These are phyloP conservation scores for Drosophila bocqueti DNA, from an alignment of 1,140 invertebrate species.

Conservation along the genomic window DNA sequence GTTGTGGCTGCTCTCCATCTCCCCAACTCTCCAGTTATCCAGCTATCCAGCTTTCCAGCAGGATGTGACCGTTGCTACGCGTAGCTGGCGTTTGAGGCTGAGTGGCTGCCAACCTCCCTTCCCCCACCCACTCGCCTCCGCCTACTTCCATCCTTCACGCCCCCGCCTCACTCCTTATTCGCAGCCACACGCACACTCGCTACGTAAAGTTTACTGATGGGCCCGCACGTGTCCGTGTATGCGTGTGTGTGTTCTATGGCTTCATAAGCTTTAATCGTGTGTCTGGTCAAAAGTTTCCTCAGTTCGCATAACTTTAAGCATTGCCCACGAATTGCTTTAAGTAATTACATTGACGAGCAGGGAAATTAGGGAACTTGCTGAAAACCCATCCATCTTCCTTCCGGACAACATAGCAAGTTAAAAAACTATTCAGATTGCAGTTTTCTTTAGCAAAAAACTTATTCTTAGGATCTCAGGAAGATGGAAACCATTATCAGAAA, in stretches of 20 bases:
- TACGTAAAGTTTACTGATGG: slow-evolving; percentile 26
- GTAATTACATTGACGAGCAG: slow-evolving; percentile 24
- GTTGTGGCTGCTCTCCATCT: slow-evolving; percentile 30
- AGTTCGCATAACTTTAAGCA: slow-evolving; percentile 31
- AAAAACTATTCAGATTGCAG: not conserved
- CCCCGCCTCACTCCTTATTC: slow-evolving; percentile 6
- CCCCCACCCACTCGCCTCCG: not conserved
- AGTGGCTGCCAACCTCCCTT: slow-evolving; percentile 33
- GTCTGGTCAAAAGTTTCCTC: slow-evolving; percentile 36
- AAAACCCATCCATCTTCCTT: not conserved
- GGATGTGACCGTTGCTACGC: slow-evolving; percentile 65
- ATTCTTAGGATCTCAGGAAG: not conserved
- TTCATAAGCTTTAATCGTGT: slow-evolving; percentile 53
- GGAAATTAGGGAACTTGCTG: slow-evolving; percentile 3
- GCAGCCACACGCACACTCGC: slow-evolving; percentile 21
- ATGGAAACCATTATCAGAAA: too few relatives aligned
- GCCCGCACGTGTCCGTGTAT: slow-evolving; percentile 24
- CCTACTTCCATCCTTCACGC: slow-evolving; percentile 7
- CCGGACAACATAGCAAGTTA: not conserved
- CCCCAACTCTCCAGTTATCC: slow-evolving; percentile 8
- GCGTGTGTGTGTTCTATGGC: slow-evolving; percentile 38
- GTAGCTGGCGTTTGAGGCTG: slow-evolving; percentile 52
- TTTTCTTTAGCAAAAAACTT: not conserved
- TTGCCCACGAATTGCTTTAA: slow-evolving; percentile 25
- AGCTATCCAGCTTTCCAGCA: slow-evolving; percentile 43